Percentiles rank a stretch among this genome's conserved stretches.
phyloP scores from a whole-genome alignment of 2,888 invertebrate genomes.

The Ennomos fuscantarius region DNA sequence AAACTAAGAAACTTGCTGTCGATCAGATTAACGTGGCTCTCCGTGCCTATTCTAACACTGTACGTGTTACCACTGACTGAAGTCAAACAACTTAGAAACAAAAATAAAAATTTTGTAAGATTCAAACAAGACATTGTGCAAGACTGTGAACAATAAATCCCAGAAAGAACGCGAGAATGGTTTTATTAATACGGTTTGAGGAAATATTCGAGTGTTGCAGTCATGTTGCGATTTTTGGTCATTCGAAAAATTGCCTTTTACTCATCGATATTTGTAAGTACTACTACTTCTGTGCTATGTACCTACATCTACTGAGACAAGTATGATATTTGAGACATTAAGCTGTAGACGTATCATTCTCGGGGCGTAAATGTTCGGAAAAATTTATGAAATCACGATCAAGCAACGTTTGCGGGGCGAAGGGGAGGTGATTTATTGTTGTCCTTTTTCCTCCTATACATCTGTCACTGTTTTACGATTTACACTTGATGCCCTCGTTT shows the following conservation, averaged over 20 bases:
- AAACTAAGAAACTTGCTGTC: conserved; percentile 90
- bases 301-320: too few species aligned
- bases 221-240: conserved; percentile 26
- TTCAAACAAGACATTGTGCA: conserved; percentile 10
- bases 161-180: not conserved
- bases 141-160: not conserved
- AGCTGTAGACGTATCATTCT: too few species aligned
- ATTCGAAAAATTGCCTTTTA: conserved; percentile 11
- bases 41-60: conserved; percentile 84
- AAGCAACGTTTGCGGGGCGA: too few species aligned
- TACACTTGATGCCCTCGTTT: too few species aligned
- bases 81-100: conserved; percentile 32
- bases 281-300: too few species aligned
- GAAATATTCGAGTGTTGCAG: conserved; percentile 46
- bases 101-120: conserved; percentile 15
- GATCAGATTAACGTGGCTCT: conserved; percentile 86
- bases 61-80: conserved; percentile 70
- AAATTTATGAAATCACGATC: too few species aligned
- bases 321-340: too few species aligned
- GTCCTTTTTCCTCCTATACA: too few species aligned
- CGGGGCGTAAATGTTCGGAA: too few species aligned
- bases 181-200: conserved; percentile 47
- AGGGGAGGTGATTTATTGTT: too few species aligned
- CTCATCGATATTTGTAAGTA: too few species aligned
- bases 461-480: too few species aligned